Base-by-base conservation (phyloP, 1,140 invertebrate species). In the Dryas iulia region DNA sequence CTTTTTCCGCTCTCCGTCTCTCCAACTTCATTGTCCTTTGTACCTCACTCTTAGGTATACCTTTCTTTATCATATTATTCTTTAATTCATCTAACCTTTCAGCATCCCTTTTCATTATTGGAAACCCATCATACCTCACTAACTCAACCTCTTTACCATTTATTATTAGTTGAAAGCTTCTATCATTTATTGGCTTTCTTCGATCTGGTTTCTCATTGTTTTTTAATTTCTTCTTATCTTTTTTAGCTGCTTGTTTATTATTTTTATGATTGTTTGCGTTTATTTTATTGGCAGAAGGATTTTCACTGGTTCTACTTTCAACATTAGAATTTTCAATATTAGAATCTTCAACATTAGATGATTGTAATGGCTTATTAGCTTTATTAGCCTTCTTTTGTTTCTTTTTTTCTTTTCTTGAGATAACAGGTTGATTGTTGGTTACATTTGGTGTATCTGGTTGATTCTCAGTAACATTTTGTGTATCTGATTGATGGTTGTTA, bases 1-100 rank as follows among this genome's bases (percentile, higher is more conserved):
- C 93, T 87, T 96, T 96, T 84, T 96, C 95, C 24, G 95, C 95
- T 82, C 93, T 94, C 69, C 96, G 83, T 67, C 95, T 91, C 81
- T 96, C 95, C 25, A 95, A 77, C 83, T 96, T 96, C 81, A 96
- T 92, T 1, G 94, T 94, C 28, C 81, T 84, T 52, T 94, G 86
- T 7, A 96, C 94, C 79, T 95, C 95, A 79, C 93, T 93, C 78
- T 93, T 93, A 1, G 95, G 94, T 63, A 96, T 93, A 24, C 95
- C 95, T 90, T 95, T 94, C 56, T 94, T 93, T 1, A 94, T 92
- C 92, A 96, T 93, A 77, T 93, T 93, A 67, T 94, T 92, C 69
- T 93, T 92, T 11, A 96, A 79, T 59, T 94, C 90, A 63, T 90
- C 85, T 2, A 96, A 83, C 68, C 95, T 89, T 24, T 94, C 93